Evolutionary conservation across 92 coral and sea anemone genomes (phyloP).

Genomic region (Actinostola sp.): DNA sequence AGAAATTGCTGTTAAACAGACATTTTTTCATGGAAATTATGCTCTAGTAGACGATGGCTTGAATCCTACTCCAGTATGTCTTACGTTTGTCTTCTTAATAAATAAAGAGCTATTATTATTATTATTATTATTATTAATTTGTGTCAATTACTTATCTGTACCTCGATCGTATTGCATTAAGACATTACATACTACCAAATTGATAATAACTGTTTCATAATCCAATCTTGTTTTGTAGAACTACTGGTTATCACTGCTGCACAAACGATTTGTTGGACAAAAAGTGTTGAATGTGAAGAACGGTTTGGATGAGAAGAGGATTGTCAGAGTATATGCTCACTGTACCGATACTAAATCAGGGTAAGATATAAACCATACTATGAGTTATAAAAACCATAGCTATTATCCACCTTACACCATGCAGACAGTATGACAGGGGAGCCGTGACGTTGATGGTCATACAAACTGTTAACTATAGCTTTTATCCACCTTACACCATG

Average conservation of each 20-base stretch:
- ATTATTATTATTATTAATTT: too few species aligned
- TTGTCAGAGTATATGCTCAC: conserved; percentile 72
- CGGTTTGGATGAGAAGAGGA: conserved; percentile 39
- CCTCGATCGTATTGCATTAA: too few species aligned
- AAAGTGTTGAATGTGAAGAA: conserved; percentile 63
- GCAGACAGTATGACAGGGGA: too few species aligned
- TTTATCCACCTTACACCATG: too few species aligned
- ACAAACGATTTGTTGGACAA: conserved; percentile 77
- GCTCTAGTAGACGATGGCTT: conserved; percentile 54
- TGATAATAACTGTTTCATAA: too few species aligned
- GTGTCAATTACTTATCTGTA: too few species aligned
- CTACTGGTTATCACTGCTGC: conserved; percentile 79
- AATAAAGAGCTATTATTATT: too few species aligned
- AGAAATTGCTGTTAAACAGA: conserved; percentile 68
- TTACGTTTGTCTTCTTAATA: too few species aligned
- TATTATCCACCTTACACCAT: too few species aligned
- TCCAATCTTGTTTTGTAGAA: conserved; percentile 47
- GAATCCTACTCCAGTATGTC: conserved; percentile 81
- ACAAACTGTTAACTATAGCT: too few species aligned
- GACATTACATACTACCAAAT: too few species aligned
- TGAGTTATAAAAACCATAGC: not conserved
- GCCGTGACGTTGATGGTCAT: too few species aligned
- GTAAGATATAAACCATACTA: conserved; percentile 14
- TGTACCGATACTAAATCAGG: conserved; percentile 63
- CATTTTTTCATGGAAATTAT: conserved; percentile 66